A percentile compares a stretch with the other conserved stretches of the same genome.
These are phyloP conservation scores for Dendrocincla fuliginosa DNA, from an alignment of 2,797 vertebrate species.

Conservation along the genomic window DNA sequence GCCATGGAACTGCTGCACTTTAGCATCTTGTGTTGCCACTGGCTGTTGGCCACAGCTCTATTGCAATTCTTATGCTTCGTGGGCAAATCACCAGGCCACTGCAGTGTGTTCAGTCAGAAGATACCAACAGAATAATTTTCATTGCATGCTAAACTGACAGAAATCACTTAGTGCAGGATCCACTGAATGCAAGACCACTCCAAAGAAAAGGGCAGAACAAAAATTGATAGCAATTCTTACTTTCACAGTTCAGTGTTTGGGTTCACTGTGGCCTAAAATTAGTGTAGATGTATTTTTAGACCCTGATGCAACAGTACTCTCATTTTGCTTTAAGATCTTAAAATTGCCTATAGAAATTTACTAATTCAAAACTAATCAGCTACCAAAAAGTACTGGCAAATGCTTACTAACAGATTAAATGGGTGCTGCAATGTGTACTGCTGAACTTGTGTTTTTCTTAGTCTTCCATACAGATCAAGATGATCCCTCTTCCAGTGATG, in stretches of 20 bases:
- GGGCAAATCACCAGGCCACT: background rate
- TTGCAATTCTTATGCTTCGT: background rate
- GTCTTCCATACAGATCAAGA: conserved; percentile 98
- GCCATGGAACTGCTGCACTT: background rate
- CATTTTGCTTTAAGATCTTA: background rate
- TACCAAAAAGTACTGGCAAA: background rate
- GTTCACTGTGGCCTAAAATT: background rate
- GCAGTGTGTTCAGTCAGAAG: background rate
- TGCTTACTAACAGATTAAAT: background rate
- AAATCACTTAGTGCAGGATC: background rate
- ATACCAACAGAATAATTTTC: background rate
- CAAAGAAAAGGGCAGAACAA: background rate
- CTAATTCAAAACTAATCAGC: background rate
- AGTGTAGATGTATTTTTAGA: background rate
- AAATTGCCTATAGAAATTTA: background rate
- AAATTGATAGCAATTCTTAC: background rate
- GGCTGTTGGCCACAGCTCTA: background rate
- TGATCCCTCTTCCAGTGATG: conserved; percentile 96
- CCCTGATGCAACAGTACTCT: background rate
- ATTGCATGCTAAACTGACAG: background rate
- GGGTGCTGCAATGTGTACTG: background rate
- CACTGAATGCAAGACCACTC: background rate
- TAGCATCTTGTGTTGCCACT: background rate
- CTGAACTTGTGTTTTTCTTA: conserved; percentile 63
- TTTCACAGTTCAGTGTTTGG: background rate